Percentiles rank a stretch among this genome's conserved stretches.
Evolutionary conservation across 2,797 vertebrate genomes (phyloP).

Genomic region (Neosilurus mollespiculum): DNA sequence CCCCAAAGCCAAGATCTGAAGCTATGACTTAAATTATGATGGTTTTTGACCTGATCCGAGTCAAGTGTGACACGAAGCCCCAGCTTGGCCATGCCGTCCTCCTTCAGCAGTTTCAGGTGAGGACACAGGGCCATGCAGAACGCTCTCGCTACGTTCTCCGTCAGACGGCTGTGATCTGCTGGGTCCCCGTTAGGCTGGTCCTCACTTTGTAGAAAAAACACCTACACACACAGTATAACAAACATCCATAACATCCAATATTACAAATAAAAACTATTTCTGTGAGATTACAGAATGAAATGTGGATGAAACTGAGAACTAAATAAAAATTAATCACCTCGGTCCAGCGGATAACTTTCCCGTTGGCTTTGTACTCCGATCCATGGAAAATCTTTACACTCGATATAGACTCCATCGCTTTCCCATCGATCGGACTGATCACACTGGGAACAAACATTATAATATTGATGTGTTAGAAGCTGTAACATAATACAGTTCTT

Average conservation of each 20-base stretch:
- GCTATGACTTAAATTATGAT: too few species aligned
- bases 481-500: not conserved
- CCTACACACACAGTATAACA: slow-evolving; percentile 67
- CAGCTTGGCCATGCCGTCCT: slow-evolving; percentile 96
- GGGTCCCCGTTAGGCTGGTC: slow-evolving; percentile 90
- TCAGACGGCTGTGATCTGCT: slow-evolving; percentile 93
- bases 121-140: slow-evolving; percentile 94
- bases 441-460: slow-evolving; percentile 71
- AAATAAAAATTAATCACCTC: slow-evolving; percentile 74
- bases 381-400: slow-evolving; percentile 98
- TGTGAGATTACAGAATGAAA: not conserved
- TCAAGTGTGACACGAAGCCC: slow-evolving; percentile 92
- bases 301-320: not conserved
- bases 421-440: slow-evolving; percentile 93
- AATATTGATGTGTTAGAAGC: not conserved
- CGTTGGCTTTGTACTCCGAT: slow-evolving; percentile 94
- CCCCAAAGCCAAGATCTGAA: too few species aligned
- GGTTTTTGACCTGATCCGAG: slow-evolving; percentile 86
- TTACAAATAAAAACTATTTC: not conserved
- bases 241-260: too few species aligned
- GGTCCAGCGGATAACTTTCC: slow-evolving; percentile 97
- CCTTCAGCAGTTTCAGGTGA: slow-evolving; percentile 93
- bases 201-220: slow-evolving; percentile 94
- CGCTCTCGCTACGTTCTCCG: slow-evolving; percentile 91
- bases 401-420: slow-evolving; percentile 93